A percentile compares a stretch with the other conserved stretches of the same genome.
phyloP scores from a whole-genome alignment of 2,113 vertebrate genomes.

The Pomatorhinus ruficollis region DNA sequence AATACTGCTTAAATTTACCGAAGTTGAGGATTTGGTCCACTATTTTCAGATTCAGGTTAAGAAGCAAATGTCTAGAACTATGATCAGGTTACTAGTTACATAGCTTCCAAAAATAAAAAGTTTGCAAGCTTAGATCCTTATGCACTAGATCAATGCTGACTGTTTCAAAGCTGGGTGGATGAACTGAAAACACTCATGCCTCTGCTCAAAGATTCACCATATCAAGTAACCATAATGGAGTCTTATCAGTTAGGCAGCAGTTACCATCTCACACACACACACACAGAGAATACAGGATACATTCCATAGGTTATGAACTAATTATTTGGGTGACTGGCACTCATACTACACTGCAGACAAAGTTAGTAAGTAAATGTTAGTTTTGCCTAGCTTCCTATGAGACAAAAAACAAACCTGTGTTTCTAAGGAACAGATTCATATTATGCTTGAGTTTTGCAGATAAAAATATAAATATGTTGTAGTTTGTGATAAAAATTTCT shows the following conservation, averaged over 20 bases:
- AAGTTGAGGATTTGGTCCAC: neutral
- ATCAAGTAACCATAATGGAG: neutral
- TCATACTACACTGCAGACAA: neutral
- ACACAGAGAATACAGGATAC: neutral
- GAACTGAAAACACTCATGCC: neutral
- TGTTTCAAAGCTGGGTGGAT: neutral
- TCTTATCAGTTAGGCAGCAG: neutral
- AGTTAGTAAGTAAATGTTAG: neutral
- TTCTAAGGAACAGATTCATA: neutral
- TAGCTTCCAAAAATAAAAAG: neutral
- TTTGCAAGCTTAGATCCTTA: neutral
- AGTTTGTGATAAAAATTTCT: neutral
- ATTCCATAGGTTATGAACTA: neutral
- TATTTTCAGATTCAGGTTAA: neutral
- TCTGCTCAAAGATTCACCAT: neutral
- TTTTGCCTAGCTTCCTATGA: neutral
- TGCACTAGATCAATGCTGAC: neutral
- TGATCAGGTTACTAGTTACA: neutral
- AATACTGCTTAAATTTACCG: neutral
- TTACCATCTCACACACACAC: neutral
- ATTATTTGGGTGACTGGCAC: neutral
- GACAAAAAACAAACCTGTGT: neutral
- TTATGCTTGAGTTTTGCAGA: neutral
- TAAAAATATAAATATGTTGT: neutral
- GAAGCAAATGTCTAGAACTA: neutral